Base-by-base conservation (phyloP, 2,888 invertebrate species). In the Clostera curtula region DNA sequence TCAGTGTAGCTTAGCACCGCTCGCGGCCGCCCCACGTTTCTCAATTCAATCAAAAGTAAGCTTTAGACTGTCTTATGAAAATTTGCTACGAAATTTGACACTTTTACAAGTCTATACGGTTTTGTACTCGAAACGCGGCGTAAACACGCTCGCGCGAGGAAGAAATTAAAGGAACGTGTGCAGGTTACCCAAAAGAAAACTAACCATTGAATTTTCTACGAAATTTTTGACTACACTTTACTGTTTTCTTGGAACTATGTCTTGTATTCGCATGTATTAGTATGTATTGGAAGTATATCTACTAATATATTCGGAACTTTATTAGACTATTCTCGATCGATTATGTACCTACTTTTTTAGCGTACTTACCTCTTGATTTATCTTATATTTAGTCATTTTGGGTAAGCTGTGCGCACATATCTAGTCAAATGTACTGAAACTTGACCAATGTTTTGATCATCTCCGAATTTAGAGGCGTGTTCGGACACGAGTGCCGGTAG, bases 61-160 rank as follows among this genome's bases (percentile, higher is more conserved):
- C 77, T 76, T 75, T 76, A 77, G 60, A 71, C 63, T 74, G 65
- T 77, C 75, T 76, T 79, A 77, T 79, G 79, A 80, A 75, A 71
- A 77, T 79, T 75, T 79, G 79, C 76, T 77, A 69, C 70, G 68
- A 71, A 59, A 65, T 74, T 76, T 73, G 77, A 79, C 76, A 74
- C 69, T 70, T 75, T 73, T 75, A 74, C 72, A 70, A 69, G 67
- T 66, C 65, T 60, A 57, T 66, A 56, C 53, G 57, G 59, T 74
- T 75, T 75, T 70, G 67, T 72, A 74, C 65, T 65, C 64, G 57
- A 45, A 49, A 50, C 44, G 54, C 46, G 49, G 49, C 51, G 56
- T 41, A 52, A 46, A 45, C 31, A 27, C 49, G 56, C 36, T 38
- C 57, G 59, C 56, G 53, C 48, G 33, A 45, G 47, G 46, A 36